phyloP scores from a whole-genome alignment of 2,888 invertebrate species.

The Pyrrhosoma nymphula region DNA sequence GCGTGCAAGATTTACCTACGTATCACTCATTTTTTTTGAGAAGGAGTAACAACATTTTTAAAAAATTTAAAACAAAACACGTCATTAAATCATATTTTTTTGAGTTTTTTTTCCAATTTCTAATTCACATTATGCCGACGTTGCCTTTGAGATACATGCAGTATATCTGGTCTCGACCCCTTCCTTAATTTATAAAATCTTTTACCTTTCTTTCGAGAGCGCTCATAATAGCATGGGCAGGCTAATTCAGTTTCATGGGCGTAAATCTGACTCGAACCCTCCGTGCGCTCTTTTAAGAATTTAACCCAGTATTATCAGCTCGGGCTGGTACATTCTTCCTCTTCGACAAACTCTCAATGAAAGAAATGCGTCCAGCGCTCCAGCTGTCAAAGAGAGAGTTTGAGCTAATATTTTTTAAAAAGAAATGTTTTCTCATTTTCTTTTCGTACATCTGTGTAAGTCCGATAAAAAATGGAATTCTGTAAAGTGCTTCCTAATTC shows the following conservation, averaged over 20 bases:
- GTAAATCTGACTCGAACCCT: background rate
- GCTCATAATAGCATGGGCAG: background rate
- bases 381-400: background rate
- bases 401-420: background rate
- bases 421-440: background rate
- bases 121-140: no score
- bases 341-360: background rate
- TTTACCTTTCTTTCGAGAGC: background rate
- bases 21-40: background rate
- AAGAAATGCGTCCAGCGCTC: conserved; percentile 18
- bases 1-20: background rate
- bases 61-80: background rate
- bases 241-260: background rate
- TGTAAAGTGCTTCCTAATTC: background rate
- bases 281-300: background rate
- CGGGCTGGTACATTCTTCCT: background rate
- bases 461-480: background rate
- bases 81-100: no score
- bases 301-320: background rate
- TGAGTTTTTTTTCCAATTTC: no score
- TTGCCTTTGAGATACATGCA: background rate
- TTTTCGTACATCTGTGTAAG: background rate
- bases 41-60: background rate
- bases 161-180: background rate
- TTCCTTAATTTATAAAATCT: background rate